These are phyloP conservation scores for Pinctada fucata DNA, from an alignment of 2,888 invertebrate genomes.

Conservation along the genomic window DNA sequence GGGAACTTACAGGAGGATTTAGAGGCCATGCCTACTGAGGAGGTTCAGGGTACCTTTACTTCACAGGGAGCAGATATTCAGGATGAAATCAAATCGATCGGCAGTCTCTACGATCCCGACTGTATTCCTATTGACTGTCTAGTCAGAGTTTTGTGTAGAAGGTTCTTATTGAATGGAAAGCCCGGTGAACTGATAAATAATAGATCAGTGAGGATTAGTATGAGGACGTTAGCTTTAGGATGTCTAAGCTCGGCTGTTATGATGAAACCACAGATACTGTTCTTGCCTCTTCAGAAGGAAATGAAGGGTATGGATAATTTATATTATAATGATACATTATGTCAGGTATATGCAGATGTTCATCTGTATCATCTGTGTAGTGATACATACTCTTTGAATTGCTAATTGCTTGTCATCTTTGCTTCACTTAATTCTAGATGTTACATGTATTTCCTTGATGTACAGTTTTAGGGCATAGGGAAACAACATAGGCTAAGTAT, in stretches of 20 bases:
- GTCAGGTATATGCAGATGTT: too few species aligned
- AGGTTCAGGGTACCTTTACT: conserved; percentile 2
- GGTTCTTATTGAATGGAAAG: conserved; percentile 85
- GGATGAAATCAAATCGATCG: conserved; percentile 71
- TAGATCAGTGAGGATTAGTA: conserved; percentile 88
- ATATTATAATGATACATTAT: too few species aligned
- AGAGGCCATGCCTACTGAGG: conserved; percentile 9
- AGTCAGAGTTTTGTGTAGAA: conserved; percentile 84
- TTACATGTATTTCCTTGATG: background rate
- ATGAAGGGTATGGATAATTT: background rate
- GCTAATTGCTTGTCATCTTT: too few species aligned
- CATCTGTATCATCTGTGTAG: too few species aligned
- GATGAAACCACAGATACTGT: conserved; percentile 85
- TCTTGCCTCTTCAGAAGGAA: conserved; percentile 79
- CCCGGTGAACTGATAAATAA: conserved; percentile 81
- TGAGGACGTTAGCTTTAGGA: conserved; percentile 91
- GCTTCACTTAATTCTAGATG: background rate
- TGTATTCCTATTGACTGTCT: conserved; percentile 85
- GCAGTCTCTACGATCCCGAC: conserved; percentile 81
- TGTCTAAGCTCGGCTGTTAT: conserved; percentile 87
- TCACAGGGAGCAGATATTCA: conserved; percentile 40
- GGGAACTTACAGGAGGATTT: conserved; percentile 60
- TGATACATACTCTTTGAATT: too few species aligned
- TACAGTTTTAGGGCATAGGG: too few species aligned
- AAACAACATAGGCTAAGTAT: too few species aligned